phyloP scores from a whole-genome alignment of 2,113 vertebrate species.

The Nothocercus nigrocapillus region DNA sequence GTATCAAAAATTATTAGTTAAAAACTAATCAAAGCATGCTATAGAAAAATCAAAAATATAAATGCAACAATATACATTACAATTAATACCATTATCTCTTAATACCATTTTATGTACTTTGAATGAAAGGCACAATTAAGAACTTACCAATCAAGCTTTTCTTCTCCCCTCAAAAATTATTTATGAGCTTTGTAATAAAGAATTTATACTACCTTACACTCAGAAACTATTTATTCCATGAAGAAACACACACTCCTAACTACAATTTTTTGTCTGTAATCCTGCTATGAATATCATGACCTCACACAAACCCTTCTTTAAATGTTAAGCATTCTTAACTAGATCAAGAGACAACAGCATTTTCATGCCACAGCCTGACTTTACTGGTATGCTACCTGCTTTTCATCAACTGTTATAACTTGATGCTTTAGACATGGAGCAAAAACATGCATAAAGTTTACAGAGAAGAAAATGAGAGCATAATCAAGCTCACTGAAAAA shows the following conservation, averaged over 20 bases:
- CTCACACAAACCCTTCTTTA: not conserved
- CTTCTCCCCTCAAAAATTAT: not conserved
- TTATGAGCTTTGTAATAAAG: not conserved
- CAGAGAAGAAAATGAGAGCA: not conserved
- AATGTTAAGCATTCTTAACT: not conserved
- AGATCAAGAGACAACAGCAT: not conserved
- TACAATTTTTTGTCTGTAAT: not conserved
- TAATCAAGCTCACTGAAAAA: not conserved
- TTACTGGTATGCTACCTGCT: not conserved
- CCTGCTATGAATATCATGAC: not conserved
- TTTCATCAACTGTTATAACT: not conserved
- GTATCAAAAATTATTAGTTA: conserved; percentile 3
- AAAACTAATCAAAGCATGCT: not conserved
- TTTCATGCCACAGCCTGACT: not conserved
- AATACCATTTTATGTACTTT: not conserved
- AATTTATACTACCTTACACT: not conserved
- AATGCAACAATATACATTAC: not conserved
- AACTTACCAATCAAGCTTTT: not conserved
- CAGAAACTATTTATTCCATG: not conserved
- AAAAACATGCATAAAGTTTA: conserved; percentile 11
- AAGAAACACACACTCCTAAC: not conserved
- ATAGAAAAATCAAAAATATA: not conserved
- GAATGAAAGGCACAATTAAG: not conserved
- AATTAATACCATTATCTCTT: not conserved
- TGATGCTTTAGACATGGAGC: not conserved